Base-by-base conservation (phyloP, 1,140 invertebrate genomes). In the Heterodera carotae region DNA sequence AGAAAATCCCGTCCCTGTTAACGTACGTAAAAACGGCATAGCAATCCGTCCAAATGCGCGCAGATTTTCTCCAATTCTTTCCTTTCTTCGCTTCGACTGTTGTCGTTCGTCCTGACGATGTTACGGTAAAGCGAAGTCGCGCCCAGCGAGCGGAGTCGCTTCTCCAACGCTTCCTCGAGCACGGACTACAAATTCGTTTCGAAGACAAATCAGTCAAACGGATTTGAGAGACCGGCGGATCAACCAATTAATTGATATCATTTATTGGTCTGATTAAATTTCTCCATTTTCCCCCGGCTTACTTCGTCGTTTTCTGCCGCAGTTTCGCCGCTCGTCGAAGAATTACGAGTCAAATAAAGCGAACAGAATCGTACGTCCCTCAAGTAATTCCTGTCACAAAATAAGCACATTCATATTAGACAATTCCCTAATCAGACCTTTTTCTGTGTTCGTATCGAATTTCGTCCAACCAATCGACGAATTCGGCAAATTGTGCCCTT, bases 391-490 rank as follows among this genome's bases (percentile, higher is more conserved):
- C 67, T 59, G 66, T 22, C 7, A 31, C 12, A 76, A 76, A 75
- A 68, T 31, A 48, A 25, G 7, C 18, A 12, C 6, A 43, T 6
- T 8, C 2, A 43, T 43, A 8, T 43, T 12, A 43, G 6, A 43
- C 39, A 43, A 12, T 43, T 43, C 39, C 6, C 39, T 43, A 6
- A 8, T 6, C 39, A 12, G 6, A 43, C 69, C 36, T 78, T 78
- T 78, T 59, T 18, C 77, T 27, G 22, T 56, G 75, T 68, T 78
- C 77, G 67, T 78, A 78, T 53, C 69, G 36, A 31, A 78, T 31
- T 69, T 78, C 77, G 53, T 78, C 77, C 43, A 78, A 25, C 77
- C 77, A 78, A 76, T 77, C 76, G 36, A 77, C 7, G 66, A 77
- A 77, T 74, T 74, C 72, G 43, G 76, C 25, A 64, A 76, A 62